A percentile compares a stretch with the other conserved stretches of the same genome.
These are phyloP conservation scores for Protonemura montana DNA, from an alignment of 2,888 invertebrate genomes.

Conservation along the genomic window DNA sequence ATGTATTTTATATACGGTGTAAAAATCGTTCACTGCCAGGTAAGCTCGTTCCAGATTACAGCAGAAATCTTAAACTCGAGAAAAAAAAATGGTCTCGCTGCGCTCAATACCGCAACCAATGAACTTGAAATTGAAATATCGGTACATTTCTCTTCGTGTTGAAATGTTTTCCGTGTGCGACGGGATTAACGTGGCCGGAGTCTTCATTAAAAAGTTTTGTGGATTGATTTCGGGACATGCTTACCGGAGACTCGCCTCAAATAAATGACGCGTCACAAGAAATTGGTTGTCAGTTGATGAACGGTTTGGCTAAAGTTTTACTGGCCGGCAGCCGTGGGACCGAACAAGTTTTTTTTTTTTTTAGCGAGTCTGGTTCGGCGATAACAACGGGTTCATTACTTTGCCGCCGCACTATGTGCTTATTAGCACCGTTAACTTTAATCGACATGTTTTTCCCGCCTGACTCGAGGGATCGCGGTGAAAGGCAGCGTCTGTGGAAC, in stretches of 20 bases:
- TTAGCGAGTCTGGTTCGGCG: neutral
- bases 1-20: neutral
- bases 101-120: neutral
- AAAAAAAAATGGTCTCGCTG: neutral
- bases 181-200: neutral
- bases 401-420: neutral
- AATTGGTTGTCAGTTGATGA: neutral
- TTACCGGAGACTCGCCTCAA: neutral
- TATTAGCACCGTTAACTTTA: neutral
- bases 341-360: neutral
- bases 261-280: neutral
- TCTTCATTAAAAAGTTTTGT: neutral
- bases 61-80: neutral
- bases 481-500: neutral
- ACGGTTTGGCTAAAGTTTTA: neutral
- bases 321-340: neutral
- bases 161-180: neutral
- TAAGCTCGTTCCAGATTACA: conserved; percentile 1
- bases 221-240: neutral
- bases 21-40: neutral
- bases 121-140: conserved; percentile 12
- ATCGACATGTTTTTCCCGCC: conserved; percentile 27
- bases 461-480: neutral
- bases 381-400: conserved; percentile 7
- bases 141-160: neutral